phyloP scores from a whole-genome alignment of 2,113 vertebrate species.

The Saiga tatarica region DNA sequence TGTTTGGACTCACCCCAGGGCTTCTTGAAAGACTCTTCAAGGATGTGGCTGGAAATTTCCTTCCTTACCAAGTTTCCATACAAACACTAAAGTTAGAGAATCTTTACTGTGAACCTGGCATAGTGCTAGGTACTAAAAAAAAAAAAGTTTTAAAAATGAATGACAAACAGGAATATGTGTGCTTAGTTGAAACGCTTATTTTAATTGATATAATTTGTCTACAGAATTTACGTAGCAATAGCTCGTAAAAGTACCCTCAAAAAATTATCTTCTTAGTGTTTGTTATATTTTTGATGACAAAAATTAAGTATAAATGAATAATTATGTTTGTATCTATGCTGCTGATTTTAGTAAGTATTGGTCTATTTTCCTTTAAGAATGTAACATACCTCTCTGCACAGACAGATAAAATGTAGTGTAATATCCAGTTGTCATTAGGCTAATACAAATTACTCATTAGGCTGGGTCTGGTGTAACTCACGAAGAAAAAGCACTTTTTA shows the following conservation, averaged over 20 bases:
- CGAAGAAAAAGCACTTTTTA: neutral
- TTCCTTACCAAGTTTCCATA: neutral
- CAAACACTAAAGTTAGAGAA: neutral
- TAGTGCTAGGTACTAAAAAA: neutral
- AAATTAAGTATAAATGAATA: neutral
- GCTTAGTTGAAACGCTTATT: neutral
- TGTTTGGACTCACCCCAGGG: neutral
- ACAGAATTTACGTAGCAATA: neutral
- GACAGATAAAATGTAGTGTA: neutral
- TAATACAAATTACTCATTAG: neutral
- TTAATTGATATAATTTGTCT: neutral
- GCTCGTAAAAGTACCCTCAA: neutral
- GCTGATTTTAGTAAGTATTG: neutral
- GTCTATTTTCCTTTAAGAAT: neutral
- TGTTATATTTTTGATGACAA: neutral
- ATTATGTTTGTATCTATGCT: constrained; percentile 12
- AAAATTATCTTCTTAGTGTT: neutral
- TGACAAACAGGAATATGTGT: neutral
- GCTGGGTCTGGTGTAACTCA: neutral
- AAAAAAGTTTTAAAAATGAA: neutral
- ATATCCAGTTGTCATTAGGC: neutral
- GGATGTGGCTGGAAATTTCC: neutral
- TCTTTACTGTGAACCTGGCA: neutral
- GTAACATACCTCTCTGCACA: neutral
- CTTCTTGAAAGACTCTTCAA: constrained; percentile 1